Conservation (phyloP, 2,113 vertebrate species). For the Pygoscelis antarcticus region DNA sequence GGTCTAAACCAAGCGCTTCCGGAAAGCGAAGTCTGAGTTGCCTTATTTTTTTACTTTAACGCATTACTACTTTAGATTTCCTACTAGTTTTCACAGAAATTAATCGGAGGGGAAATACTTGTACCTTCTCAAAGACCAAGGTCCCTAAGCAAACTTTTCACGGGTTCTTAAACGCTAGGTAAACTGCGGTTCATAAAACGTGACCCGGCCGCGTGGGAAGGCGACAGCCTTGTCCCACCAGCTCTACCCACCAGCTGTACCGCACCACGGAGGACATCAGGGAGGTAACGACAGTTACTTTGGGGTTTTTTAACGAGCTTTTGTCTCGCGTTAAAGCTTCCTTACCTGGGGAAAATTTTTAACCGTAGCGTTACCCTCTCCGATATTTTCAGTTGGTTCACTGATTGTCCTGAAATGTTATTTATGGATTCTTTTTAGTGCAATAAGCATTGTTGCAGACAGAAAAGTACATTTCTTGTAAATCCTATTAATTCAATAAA, state of each 20-base stretch:
- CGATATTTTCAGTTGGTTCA: neutral
- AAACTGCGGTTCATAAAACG: neutral
- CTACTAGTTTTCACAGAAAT: neutral
- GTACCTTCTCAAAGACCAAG: neutral
- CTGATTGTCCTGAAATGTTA: constrained; percentile 30
- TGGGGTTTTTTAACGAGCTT: neutral
- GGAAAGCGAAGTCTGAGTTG: neutral
- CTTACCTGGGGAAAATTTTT: neutral
- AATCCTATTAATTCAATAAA: constrained; percentile 66
- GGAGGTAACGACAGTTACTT: constrained; percentile 5
- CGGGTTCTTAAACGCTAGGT: neutral
- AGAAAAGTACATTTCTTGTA: constrained; percentile 45
- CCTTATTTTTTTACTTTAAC: constrained; percentile 41
- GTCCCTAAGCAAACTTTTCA: neutral
- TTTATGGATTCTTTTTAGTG: constrained; percentile 61
- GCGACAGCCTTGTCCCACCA: rapidly evolving
- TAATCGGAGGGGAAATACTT: neutral
- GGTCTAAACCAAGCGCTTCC: neutral
- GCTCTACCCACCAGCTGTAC: neutral
- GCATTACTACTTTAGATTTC: neutral
- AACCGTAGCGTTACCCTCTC: neutral
- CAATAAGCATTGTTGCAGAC: constrained; percentile 52
- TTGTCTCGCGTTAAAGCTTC: constrained; percentile 3
- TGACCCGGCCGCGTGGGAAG: neutral
- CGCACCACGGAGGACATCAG: constrained; percentile 28